phyloP scores from a whole-genome alignment of 1,140 invertebrate genomes.

The Tenebrio molitor region DNA sequence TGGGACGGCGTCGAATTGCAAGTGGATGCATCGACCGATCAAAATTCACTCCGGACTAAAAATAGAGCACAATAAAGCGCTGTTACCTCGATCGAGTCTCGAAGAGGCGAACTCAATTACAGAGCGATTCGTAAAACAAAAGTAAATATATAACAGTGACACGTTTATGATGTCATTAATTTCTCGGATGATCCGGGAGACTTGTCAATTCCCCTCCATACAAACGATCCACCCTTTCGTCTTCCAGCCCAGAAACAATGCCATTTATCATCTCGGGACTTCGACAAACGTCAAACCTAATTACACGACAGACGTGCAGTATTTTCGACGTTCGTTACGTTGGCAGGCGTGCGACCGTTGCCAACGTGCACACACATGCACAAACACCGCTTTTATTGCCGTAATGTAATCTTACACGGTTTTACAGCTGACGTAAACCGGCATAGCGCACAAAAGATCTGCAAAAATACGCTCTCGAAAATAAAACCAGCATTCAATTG shows the following conservation, averaged over 20 bases:
- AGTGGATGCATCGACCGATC: conserved; percentile 16
- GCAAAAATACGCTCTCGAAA: conserved; percentile 39
- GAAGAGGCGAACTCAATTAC: conserved; percentile 36
- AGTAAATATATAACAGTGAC: conserved; percentile 36
- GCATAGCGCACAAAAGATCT: conserved; percentile 26
- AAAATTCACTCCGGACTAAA: conserved; percentile 32
- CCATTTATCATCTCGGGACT: conserved; percentile 19
- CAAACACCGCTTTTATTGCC: conserved; percentile 21
- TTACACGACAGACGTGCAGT: conserved; percentile 14
- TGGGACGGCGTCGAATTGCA: neutral
- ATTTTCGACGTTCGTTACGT: conserved; percentile 35
- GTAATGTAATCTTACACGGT: conserved; percentile 37
- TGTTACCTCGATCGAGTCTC: conserved; percentile 26
- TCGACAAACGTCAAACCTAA: conserved; percentile 27
- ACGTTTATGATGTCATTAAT: conserved; percentile 36
- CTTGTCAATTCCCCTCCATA: conserved; percentile 20
- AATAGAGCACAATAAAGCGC: conserved; percentile 26
- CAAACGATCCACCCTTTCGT: conserved; percentile 28
- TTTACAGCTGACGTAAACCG: conserved; percentile 33
- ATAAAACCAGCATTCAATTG: conserved; percentile 49
- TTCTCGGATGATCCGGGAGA: conserved; percentile 23
- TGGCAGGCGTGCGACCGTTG: conserved; percentile 14
- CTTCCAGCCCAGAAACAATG: neutral
- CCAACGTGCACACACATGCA: conserved; percentile 11
- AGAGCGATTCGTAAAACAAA: conserved; percentile 32